Conservation (phyloP, 2,113 vertebrate species). For the Fregata magnificens region DNA sequence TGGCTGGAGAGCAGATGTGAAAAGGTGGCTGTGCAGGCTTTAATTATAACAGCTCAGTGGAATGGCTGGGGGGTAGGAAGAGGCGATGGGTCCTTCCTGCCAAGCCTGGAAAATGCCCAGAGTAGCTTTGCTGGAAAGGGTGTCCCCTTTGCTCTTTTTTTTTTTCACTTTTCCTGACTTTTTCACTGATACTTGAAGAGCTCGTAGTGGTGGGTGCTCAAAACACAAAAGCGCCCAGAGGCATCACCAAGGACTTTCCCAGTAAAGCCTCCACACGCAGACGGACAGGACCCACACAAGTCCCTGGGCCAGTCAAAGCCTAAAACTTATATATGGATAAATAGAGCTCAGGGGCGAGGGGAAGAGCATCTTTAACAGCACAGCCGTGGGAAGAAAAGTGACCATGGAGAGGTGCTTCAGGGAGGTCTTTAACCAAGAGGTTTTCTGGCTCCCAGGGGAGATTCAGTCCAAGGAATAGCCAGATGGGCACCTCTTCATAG, state of each 20-base stretch:
- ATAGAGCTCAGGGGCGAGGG: not conserved
- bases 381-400: not conserved
- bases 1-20: not conserved
- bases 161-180: not conserved
- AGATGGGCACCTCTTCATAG: not conserved
- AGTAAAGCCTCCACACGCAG: not conserved
- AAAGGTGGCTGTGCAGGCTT: not conserved
- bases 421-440: not conserved
- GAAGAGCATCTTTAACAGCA: not conserved
- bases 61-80: not conserved
- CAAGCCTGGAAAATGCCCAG: not conserved
- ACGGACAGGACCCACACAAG: not conserved
- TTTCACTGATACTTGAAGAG: not conserved
- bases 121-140: not conserved
- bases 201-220: not conserved
- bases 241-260: not conserved
- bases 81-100: not conserved
- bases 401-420: not conserved
- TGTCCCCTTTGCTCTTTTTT: not conserved
- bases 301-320: not conserved
- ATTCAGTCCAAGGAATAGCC: not conserved
- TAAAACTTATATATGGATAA: not conserved
- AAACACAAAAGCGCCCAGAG: not conserved
- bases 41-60: not conserved
- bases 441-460: not conserved